Evolutionary conservation across 2,888 invertebrate species (phyloP).

Genomic region (Hypolimnas misippus): DNA sequence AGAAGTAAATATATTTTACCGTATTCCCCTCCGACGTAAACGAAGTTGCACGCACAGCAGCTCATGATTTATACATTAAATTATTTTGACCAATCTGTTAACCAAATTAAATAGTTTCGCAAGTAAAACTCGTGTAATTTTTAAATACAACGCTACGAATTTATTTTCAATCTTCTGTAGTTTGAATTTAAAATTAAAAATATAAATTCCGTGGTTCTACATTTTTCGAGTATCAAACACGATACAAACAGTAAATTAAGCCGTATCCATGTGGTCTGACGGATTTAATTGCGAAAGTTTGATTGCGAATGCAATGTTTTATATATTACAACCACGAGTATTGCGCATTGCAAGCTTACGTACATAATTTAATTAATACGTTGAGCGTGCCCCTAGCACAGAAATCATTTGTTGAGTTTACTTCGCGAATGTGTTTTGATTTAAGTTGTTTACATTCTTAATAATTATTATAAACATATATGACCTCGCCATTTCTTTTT

Average conservation of each 20-base stretch:
- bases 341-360: conserved; percentile 9
- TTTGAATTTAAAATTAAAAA: conserved; percentile 6
- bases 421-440: background rate
- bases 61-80: background rate
- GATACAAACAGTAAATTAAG: conserved; percentile 13
- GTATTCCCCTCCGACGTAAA: no score
- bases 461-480: background rate
- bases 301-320: conserved; percentile 15
- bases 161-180: background rate
- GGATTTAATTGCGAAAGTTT: conserved; percentile 17
- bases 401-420: conserved; percentile 9
- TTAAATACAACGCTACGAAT: background rate
- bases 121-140: background rate
- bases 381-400: background rate
- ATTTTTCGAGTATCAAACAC: conserved; percentile 13
- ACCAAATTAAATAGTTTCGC: background rate
- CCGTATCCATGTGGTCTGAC: conserved; percentile 17
- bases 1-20: background rate
- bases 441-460: background rate
- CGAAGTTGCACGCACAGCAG: background rate
- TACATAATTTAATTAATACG: conserved; percentile 12
- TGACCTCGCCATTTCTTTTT: background rate
- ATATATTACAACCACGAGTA: conserved; percentile 12
- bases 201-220: background rate
- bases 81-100: background rate